Evolutionary conservation across 2,888 invertebrate species (phyloP).

Genomic region (Heteromurus nitidus): DNA sequence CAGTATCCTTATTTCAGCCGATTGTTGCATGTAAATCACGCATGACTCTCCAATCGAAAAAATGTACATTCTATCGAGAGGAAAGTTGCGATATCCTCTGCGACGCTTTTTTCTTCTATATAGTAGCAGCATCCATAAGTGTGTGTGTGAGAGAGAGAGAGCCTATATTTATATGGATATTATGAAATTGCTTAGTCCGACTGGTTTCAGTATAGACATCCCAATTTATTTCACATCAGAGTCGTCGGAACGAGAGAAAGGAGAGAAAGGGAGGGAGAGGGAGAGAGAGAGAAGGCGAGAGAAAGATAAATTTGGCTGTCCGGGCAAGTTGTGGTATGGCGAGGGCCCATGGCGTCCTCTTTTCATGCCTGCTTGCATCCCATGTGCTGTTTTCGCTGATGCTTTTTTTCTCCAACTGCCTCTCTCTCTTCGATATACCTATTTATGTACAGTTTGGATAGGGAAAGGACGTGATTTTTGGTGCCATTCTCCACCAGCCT

Average conservation of each 20-base stretch:
- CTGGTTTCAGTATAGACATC: slow-evolving; percentile 71
- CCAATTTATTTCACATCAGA: slow-evolving; percentile 74
- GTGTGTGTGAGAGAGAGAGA: too few species aligned
- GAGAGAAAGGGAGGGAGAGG: slow-evolving; percentile 20
- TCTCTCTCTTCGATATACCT: slow-evolving; percentile 36
- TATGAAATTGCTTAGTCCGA: slow-evolving; percentile 9
- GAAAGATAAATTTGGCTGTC: slow-evolving; percentile 65
- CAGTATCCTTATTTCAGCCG: too few species aligned
- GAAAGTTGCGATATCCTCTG: too few species aligned
- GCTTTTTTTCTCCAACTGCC: slow-evolving; percentile 25
- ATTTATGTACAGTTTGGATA: too few species aligned
- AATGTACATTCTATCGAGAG: too few species aligned
- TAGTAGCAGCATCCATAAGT: too few species aligned
- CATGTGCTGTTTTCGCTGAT: too few species aligned
- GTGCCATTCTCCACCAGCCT: slow-evolving; percentile 56
- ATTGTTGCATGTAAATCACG: too few species aligned
- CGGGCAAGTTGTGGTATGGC: slow-evolving; percentile 56
- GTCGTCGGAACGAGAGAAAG: too few species aligned
- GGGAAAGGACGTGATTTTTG: slow-evolving; percentile 60
- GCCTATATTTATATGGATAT: slow-evolving; percentile 1
- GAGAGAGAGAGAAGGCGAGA: slow-evolving; percentile 41
- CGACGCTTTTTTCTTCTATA: too few species aligned
- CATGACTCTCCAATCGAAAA: too few species aligned
- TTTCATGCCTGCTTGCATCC: slow-evolving; percentile 25
- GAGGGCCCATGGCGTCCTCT: slow-evolving; percentile 43